Conservation (phyloP, 1,140 invertebrate species). For the Sycobia sp. region DNA sequence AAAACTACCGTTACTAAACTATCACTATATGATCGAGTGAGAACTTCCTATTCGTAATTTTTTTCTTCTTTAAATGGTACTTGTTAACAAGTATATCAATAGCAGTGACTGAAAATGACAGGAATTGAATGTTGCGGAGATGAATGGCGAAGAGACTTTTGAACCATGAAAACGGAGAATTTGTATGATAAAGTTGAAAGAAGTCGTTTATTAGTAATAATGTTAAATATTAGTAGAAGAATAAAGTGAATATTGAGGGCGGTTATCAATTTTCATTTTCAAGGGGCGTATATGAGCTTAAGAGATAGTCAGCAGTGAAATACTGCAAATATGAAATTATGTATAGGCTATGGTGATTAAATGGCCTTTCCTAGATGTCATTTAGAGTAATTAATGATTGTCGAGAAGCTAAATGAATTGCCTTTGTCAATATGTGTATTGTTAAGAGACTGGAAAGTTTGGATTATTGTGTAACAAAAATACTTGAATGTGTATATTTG, state of each 20-base stretch:
- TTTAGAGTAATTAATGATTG: constrained; percentile 13
- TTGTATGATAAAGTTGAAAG: constrained; percentile 18
- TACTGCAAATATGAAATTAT: constrained; percentile 7
- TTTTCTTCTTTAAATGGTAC: constrained; percentile 19
- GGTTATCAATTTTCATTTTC: too few relatives aligned
- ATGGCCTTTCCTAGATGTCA: constrained; percentile 14
- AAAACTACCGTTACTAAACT: constrained; percentile 13
- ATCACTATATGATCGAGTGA: constrained; percentile 20
- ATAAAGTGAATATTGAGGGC: constrained; percentile 11
- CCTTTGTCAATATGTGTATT: constrained; percentile 27
- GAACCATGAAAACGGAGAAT: constrained; percentile 5
- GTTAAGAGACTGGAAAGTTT: constrained; percentile 14
- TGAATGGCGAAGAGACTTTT: constrained; percentile 1
- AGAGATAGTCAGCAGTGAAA: too few relatives aligned
- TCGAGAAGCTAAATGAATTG: constrained; percentile 26
- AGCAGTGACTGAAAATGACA: constrained; percentile 15
- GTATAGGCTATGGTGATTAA: background rate
- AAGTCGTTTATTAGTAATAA: constrained; percentile 23
- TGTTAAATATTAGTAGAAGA: constrained; percentile 15
- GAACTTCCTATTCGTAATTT: constrained; percentile 27
- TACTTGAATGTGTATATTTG: constrained; percentile 15
- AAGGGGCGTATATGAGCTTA: too few relatives aligned
- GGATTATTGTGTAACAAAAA: constrained; percentile 9
- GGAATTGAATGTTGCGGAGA: constrained; percentile 26
- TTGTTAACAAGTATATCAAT: constrained; percentile 1